Conservation (phyloP, 2,888 invertebrate species). For the Sipunculus nudus region DNA sequence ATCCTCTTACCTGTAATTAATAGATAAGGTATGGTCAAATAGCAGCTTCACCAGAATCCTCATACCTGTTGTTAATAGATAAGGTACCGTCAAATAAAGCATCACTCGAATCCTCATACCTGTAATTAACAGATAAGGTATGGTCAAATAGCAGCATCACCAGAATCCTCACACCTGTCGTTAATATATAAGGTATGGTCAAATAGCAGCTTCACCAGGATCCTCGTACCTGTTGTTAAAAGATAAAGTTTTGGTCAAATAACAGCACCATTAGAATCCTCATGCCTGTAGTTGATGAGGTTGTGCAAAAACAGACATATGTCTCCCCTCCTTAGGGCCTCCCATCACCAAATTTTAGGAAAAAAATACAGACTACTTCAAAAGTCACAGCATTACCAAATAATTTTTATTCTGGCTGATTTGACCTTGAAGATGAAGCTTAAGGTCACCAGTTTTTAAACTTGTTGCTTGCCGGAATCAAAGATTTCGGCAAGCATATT, state of each 20-base stretch:
- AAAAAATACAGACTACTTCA: too few relatives aligned
- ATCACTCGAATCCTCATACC: constrained; percentile 9
- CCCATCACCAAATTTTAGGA: too few relatives aligned
- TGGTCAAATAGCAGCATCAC: not conserved
- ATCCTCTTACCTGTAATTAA: constrained; percentile 13
- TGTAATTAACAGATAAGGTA: constrained; percentile 1
- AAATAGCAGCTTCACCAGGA: not conserved
- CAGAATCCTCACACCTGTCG: constrained; percentile 15
- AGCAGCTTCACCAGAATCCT: constrained; percentile 6
- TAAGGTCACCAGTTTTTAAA: too few relatives aligned
- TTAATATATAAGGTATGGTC: constrained; percentile 6
- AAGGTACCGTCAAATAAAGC: not conserved
- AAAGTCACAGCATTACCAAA: too few relatives aligned
- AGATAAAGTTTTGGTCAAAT: constrained; percentile 1
- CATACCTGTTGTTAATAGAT: constrained; percentile 10
- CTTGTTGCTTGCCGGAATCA: too few relatives aligned
- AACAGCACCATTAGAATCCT: constrained; percentile 6
- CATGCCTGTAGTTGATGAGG: constrained; percentile 9
- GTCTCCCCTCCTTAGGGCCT: too few relatives aligned
- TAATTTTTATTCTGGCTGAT: too few relatives aligned
- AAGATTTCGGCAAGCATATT: too few relatives aligned
- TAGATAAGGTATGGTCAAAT: constrained; percentile 1
- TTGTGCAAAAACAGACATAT: too few relatives aligned
- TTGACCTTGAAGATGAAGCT: too few relatives aligned
- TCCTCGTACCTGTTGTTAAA: constrained; percentile 11